A percentile compares a stretch with the other conserved stretches of the same genome.
Conservation (phyloP, 1,140 invertebrate genomes). For the Bicyclus anynana region DNA sequence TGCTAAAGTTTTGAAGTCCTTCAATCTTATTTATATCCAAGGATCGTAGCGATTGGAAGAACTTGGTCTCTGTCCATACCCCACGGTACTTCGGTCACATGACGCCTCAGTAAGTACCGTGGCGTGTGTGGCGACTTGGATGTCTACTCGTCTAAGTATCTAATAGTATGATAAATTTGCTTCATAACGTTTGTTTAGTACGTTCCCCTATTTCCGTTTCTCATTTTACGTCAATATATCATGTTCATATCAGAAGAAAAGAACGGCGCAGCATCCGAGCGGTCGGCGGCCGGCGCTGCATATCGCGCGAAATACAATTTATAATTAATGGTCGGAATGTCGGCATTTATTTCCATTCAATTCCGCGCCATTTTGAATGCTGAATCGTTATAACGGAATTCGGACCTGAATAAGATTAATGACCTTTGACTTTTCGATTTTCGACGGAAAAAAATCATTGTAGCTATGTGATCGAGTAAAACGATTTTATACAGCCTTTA, state of each 20-base stretch:
- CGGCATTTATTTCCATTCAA: slow-evolving; percentile 41
- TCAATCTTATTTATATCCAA: too few species aligned
- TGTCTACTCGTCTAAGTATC: background rate
- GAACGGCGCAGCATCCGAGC: background rate
- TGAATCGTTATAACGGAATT: slow-evolving; percentile 43
- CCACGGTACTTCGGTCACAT: too few species aligned
- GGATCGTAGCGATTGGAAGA: too few species aligned
- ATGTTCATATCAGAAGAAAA: background rate
- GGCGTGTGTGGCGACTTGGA: background rate
- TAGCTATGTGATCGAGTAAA: too few species aligned
- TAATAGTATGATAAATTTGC: background rate
- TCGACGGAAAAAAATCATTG: background rate
- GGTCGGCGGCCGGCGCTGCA: slow-evolving; percentile 10
- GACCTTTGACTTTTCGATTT: slow-evolving; percentile 44
- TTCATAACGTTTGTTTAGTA: background rate
- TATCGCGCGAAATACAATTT: slow-evolving; percentile 20
- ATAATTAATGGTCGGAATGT: slow-evolving; percentile 35
- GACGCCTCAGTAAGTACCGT: too few species aligned
- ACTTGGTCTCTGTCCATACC: too few species aligned
- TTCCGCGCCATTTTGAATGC: slow-evolving; percentile 42
- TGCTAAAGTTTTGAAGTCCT: too few species aligned
- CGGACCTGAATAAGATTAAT: slow-evolving; percentile 53
- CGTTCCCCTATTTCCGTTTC: background rate
- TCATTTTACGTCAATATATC: slow-evolving; percentile 11
- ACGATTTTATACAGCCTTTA: too few species aligned